Percentiles rank a stretch among this genome's conserved stretches.
phyloP scores from a whole-genome alignment of 2,113 vertebrate species.

The Amphiprion ocellaris region DNA sequence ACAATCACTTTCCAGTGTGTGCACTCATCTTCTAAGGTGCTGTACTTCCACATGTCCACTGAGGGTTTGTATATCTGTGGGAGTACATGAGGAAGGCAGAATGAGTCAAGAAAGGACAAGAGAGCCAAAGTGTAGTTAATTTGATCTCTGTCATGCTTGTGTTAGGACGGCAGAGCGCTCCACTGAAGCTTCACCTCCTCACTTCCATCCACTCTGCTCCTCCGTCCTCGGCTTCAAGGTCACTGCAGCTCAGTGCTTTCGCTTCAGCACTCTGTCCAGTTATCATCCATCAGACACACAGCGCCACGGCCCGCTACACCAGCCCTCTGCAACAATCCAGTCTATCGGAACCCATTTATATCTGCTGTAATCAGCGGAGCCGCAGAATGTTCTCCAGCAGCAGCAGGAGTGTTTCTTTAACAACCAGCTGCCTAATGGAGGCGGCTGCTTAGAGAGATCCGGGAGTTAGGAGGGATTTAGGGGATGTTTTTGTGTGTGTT shows the following conservation, averaged over 20 bases:
- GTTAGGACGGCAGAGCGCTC: constrained; percentile 18
- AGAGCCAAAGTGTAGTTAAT: constrained; percentile 32
- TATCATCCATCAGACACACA: constrained; percentile 18
- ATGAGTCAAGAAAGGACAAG: neutral
- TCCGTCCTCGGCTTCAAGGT: constrained; percentile 52
- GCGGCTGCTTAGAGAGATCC: neutral
- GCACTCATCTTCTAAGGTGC: no score
- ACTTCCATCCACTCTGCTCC: constrained; percentile 20
- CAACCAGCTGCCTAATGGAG: neutral
- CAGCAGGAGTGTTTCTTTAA: neutral
- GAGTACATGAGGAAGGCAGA: neutral
- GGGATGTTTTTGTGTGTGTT: no score
- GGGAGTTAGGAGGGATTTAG: no score
- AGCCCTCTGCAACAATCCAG: neutral
- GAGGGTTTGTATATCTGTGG: neutral
- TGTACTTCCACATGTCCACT: neutral
- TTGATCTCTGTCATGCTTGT: constrained; percentile 41
- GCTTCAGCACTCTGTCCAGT: neutral
- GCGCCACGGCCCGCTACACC: neutral
- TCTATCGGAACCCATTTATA: constrained; percentile 5
- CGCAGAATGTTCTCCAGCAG: neutral
- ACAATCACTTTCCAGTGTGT: no score
- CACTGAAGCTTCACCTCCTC: constrained; percentile 44
- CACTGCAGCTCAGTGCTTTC: constrained; percentile 31
- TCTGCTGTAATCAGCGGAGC: neutral